Conservation (phyloP, 1,140 invertebrate species). For the Dermatophagoides farinae region DNA sequence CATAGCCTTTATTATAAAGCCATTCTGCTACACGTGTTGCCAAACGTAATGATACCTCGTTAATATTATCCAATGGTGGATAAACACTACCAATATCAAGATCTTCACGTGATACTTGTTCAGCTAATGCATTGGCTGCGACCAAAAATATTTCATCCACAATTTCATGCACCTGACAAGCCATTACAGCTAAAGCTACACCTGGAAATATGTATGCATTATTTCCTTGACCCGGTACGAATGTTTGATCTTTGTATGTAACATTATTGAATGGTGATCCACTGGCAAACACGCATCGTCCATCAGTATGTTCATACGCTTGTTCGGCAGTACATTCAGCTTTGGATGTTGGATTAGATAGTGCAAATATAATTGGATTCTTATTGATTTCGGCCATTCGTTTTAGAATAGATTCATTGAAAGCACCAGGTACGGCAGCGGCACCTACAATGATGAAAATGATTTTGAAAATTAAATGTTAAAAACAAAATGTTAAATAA, state of each 20-base stretch:
- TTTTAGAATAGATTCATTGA: conserved; percentile 59
- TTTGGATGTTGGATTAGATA: conserved; percentile 87
- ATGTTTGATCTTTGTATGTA: conserved; percentile 48
- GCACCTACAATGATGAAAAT: conserved; percentile 38
- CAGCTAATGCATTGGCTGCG: conserved; percentile 58
- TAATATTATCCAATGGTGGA: conserved; percentile 69
- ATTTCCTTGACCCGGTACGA: conserved; percentile 77
- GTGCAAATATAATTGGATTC: conserved; percentile 72
- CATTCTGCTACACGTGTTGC: conserved; percentile 62
- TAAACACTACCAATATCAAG: conserved; percentile 74
- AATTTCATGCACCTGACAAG: conserved; percentile 55
- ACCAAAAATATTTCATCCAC: conserved; percentile 71
- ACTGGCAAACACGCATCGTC: conserved; percentile 67
- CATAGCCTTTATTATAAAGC: conserved; percentile 48
- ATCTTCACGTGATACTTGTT: conserved; percentile 60
- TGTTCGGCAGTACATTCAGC: conserved; percentile 88
- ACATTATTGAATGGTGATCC: conserved; percentile 78
- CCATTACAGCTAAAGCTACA: conserved; percentile 67
- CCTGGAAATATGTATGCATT: conserved; percentile 94
- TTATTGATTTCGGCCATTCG: conserved; percentile 69
- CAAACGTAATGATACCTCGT: conserved; percentile 67
- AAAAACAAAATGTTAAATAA: neutral
- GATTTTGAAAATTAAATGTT: neutral
- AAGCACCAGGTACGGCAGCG: conserved; percentile 64
- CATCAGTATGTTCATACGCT: conserved; percentile 70